Percentiles rank a stretch among this genome's conserved stretches.
Conservation (phyloP, 2,113 vertebrate species). For the Urocitellus parryii region DNA sequence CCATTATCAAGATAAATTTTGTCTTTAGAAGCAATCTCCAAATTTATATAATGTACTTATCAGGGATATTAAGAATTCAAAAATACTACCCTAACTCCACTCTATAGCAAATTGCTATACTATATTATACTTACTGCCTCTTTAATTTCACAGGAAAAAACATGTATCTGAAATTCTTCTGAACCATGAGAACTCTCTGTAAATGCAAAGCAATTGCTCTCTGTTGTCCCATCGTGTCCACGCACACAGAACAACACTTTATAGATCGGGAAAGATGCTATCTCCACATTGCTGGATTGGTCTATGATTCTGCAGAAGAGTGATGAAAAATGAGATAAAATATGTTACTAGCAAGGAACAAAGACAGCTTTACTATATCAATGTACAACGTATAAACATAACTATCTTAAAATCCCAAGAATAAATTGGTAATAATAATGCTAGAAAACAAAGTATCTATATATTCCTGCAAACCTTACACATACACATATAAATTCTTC, state of each 20-base stretch:
- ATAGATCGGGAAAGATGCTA: constrained; percentile 97
- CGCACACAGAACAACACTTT: constrained; percentile 98
- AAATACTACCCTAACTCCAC: constrained; percentile 50
- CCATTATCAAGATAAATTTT: constrained; percentile 54
- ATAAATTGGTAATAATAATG: background rate
- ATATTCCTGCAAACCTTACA: constrained; percentile 13
- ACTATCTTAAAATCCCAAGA: constrained; percentile 58
- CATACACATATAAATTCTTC: background rate
- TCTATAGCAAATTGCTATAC: constrained; percentile 1
- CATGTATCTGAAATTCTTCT: constrained; percentile 99
- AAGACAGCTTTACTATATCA: constrained; percentile 24
- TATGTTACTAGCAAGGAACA: constrained; percentile 36
- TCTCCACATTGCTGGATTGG: constrained; percentile 92
- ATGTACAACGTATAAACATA: constrained; percentile 29
- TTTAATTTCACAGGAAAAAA: constrained; percentile 98
- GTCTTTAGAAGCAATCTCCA: constrained; percentile 51
- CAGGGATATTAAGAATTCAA: constrained; percentile 29
- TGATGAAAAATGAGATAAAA: constrained; percentile 51
- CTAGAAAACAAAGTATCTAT: constrained; percentile 35
- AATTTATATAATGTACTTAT: constrained; percentile 3
- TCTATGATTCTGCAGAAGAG: constrained; percentile 92
- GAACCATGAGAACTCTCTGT: constrained; percentile 97
- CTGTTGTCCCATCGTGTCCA: constrained; percentile 92
- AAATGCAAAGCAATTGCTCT: constrained; percentile 97
- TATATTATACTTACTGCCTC: constrained; percentile 94